Evolutionary conservation across 2,113 vertebrate species (phyloP).

Genomic region (Semnornis frantzii): DNA sequence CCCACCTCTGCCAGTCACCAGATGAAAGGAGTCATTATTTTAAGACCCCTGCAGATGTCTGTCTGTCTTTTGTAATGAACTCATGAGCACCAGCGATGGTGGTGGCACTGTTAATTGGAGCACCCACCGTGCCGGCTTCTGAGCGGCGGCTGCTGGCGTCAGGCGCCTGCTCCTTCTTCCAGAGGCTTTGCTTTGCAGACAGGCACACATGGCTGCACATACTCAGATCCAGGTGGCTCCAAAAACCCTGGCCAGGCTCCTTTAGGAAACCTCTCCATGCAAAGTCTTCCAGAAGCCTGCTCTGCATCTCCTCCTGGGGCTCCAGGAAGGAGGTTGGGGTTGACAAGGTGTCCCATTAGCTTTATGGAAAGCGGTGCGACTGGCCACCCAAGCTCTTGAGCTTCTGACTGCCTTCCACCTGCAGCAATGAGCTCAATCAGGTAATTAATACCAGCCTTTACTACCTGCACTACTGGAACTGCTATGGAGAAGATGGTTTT

Average conservation of each 20-base stretch:
- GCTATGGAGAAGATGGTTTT: background rate
- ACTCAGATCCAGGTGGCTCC: slow-evolving; percentile 24
- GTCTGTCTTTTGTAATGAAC: slow-evolving; percentile 67
- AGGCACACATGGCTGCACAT: accelerated
- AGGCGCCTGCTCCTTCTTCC: background rate
- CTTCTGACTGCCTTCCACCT: slow-evolving; percentile 45
- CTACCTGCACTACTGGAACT: slow-evolving; percentile 13
- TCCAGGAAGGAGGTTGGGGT: background rate
- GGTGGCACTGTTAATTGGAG: slow-evolving; percentile 62
- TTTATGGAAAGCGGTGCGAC: background rate
- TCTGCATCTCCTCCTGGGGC: accelerated
- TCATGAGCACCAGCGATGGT: slow-evolving; percentile 1
- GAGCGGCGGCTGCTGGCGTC: slow-evolving; percentile 25
- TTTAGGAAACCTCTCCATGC: background rate
- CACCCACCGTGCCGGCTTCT: slow-evolving; percentile 48
- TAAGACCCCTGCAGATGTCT: slow-evolving; percentile 66
- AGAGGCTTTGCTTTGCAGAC: background rate
- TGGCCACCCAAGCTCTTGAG: slow-evolving; percentile 33
- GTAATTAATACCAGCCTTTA: slow-evolving; percentile 58
- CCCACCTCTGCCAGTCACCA: slow-evolving; percentile 57
- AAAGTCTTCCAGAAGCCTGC: background rate
- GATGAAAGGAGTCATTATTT: slow-evolving; percentile 68
- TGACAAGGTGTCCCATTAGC: background rate
- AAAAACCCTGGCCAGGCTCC: background rate
- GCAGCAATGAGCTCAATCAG: slow-evolving; percentile 34